A percentile compares a stretch with the other conserved stretches of the same genome.
phyloP scores from a whole-genome alignment of 2,113 vertebrate species.

The Danionella cerebrum region DNA sequence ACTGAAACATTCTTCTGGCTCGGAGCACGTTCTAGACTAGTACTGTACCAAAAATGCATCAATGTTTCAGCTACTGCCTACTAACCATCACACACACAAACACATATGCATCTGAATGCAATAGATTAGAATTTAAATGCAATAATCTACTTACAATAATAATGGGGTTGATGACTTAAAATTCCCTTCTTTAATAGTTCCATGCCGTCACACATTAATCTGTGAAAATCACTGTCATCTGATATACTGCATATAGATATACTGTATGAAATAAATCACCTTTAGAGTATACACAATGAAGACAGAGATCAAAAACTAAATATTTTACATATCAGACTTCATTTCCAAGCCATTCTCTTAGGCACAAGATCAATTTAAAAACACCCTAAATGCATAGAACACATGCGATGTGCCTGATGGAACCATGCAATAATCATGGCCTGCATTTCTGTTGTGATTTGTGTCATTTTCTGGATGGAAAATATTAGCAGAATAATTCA shows the following conservation, averaged over 20 bases:
- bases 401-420: no score
- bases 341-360: no score
- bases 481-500: no score
- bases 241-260: background rate
- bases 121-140: constrained; percentile 28
- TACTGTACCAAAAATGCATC: background rate
- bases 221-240: background rate
- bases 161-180: background rate
- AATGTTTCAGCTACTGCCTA: background rate
- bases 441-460: no score
- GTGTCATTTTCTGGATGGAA: no score
- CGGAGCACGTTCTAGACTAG: background rate
- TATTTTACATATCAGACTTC: background rate
- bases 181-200: background rate
- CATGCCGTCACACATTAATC: constrained; percentile 2
- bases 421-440: no score
- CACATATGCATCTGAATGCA: constrained; percentile 29
- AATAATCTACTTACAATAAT: constrained; percentile 25
- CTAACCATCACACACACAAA: constrained; percentile 30
- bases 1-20: background rate
- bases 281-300: no score
- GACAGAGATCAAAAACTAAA: no score
- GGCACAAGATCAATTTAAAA: no score
- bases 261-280: background rate
- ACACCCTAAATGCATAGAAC: no score